Evolutionary conservation across 2,113 vertebrate species (phyloP).

Genomic region (Atrichornis clamosus): DNA sequence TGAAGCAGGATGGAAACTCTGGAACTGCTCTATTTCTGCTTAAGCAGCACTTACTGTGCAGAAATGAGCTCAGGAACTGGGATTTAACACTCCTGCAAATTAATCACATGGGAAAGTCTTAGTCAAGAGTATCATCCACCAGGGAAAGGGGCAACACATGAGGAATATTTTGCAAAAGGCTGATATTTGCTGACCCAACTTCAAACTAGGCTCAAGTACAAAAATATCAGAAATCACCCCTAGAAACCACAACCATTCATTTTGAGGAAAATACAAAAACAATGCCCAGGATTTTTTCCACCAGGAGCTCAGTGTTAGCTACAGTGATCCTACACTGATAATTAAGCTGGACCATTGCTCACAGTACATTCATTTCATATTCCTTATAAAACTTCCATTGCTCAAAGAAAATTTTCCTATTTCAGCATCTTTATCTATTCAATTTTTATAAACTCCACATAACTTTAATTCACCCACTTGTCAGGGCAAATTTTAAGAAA

Average conservation of each 20-base stretch:
- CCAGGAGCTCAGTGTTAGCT: neutral
- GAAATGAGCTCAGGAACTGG: neutral
- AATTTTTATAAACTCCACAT: neutral
- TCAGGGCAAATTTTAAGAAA: neutral
- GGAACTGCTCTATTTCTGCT: neutral
- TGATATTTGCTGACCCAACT: neutral
- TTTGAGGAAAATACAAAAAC: neutral
- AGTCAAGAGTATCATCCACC: neutral
- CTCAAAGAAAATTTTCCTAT: neutral
- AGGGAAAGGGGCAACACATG: neutral
- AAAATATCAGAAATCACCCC: neutral
- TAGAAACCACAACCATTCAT: neutral
- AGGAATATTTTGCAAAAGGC: neutral
- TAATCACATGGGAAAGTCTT: neutral
- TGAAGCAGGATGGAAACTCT: neutral
- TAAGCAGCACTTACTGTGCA: neutral
- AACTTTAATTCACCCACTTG: neutral
- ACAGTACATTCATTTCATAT: neutral
- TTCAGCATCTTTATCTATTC: neutral
- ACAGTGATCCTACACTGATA: neutral
- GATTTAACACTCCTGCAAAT: neutral
- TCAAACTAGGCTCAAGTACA: neutral
- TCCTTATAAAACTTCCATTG: neutral
- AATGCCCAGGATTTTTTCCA: neutral
- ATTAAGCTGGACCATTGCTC: neutral